phyloP scores from a whole-genome alignment of 2,113 vertebrate genomes.

The Thomomys bottae region DNA sequence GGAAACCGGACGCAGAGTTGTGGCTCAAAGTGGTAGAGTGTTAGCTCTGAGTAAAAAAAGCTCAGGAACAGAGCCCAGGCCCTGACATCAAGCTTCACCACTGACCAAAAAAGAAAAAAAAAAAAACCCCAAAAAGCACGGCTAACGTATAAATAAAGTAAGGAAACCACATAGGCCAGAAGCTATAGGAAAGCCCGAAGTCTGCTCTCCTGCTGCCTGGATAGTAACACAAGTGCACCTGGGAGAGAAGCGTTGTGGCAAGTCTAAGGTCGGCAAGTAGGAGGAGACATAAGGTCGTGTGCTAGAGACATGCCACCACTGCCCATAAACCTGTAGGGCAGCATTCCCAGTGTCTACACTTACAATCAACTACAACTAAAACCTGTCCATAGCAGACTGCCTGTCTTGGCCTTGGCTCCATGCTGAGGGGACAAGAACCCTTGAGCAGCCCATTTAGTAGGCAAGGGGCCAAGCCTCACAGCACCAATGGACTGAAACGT shows the following conservation, averaged over 20 bases:
- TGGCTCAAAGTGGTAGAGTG: too few species aligned
- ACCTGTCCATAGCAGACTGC: not conserved
- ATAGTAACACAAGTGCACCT: too few species aligned
- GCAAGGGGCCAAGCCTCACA: not conserved
- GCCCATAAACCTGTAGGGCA: not conserved
- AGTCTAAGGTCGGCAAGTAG: not conserved
- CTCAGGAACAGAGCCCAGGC: too few species aligned
- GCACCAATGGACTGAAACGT: not conserved
- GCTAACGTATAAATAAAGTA: not conserved
- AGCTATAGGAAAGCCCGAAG: not conserved
- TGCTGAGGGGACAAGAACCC: not conserved
- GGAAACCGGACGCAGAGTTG: too few species aligned
- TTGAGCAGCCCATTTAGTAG: not conserved
- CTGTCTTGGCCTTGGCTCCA: not conserved
- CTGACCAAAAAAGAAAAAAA: not conserved
- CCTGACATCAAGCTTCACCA: too few species aligned
- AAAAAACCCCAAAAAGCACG: not conserved
- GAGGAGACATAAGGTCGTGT: too few species aligned
- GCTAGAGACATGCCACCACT: not conserved
- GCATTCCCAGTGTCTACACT: not conserved
- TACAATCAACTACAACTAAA: not conserved
- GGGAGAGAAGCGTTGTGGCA: not conserved
- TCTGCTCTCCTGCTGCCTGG: not conserved
- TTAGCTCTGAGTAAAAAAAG: too few species aligned
- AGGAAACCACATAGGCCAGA: not conserved